These are phyloP conservation scores for Hypomesus transpacificus DNA, from an alignment of 2,113 vertebrate species.

Conservation along the genomic window DNA sequence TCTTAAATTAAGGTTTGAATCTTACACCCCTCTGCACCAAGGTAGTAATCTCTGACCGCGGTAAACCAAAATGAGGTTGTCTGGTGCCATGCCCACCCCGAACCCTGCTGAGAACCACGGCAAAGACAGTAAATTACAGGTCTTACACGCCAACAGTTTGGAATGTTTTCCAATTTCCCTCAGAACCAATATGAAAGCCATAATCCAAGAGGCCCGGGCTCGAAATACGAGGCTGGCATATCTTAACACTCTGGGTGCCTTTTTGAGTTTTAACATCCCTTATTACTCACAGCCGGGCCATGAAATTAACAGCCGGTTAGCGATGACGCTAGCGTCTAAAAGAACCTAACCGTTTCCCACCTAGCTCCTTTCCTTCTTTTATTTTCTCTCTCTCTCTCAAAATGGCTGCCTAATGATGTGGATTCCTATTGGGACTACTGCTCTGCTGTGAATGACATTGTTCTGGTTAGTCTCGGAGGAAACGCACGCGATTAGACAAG, in stretches of 20 bases:
- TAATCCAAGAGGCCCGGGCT: conserved; percentile 31
- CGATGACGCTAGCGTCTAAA: conserved; percentile 3
- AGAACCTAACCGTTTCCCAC: background rate
- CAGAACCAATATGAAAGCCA: conserved; percentile 27
- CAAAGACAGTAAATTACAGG: conserved; percentile 39
- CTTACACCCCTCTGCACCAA: background rate
- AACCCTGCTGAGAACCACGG: conserved; percentile 1
- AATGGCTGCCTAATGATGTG: conserved; percentile 9
- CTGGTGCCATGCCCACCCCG: background rate
- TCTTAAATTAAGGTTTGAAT: conserved; percentile 9
- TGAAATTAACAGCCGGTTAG: conserved; percentile 28
- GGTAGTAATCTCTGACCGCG: background rate
- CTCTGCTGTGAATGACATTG: conserved; percentile 12
- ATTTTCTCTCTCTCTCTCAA: conserved; percentile 15
- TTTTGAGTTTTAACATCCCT: conserved; percentile 25
- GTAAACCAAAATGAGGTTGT: background rate
- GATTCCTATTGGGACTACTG: conserved; percentile 1
- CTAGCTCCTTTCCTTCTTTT: background rate
- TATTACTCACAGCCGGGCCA: conserved; percentile 28
- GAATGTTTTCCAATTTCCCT: conserved; percentile 25
- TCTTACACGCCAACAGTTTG: conserved; percentile 17
- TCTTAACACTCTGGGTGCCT: conserved; percentile 23
- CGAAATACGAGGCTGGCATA: conserved; percentile 31
- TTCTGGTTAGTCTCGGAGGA: conserved; percentile 20
- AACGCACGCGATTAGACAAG: conserved; percentile 14